Evolutionary conservation across 2,888 invertebrate genomes (phyloP).

Genomic region (Lagria hirta): DNA sequence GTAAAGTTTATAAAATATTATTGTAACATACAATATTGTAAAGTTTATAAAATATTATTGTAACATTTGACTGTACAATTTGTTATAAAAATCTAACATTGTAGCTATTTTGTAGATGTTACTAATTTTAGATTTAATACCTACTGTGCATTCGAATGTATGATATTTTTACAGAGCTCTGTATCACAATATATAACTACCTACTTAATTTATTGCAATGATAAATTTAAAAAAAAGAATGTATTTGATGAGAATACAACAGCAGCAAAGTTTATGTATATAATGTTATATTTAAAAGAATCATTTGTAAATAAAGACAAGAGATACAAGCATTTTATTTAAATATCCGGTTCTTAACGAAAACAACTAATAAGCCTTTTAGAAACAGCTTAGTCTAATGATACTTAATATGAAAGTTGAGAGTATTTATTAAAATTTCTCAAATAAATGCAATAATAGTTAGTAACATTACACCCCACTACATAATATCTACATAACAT

Average conservation of each 20-base stretch:
- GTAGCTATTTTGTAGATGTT: slow-evolving; percentile 41
- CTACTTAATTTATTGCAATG: slow-evolving; percentile 44
- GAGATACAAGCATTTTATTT: slow-evolving; percentile 13
- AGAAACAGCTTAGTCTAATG: no score
- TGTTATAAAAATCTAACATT: slow-evolving; percentile 38
- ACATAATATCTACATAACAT: no score
- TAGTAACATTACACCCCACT: no score
- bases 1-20: slow-evolving; percentile 35
- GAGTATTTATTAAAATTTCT: no score
- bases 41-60: slow-evolving; percentile 37
- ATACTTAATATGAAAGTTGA: no score
- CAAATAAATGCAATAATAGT: no score
- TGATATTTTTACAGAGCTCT: slow-evolving; percentile 45
- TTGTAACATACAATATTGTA: slow-evolving; percentile 41
- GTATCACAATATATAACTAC: slow-evolving; percentile 32
- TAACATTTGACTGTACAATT: slow-evolving; percentile 48
- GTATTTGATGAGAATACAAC: slow-evolving; percentile 42
- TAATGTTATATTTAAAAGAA: slow-evolving; percentile 42
- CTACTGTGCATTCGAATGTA: slow-evolving; percentile 38
- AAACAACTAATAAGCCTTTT: no score
- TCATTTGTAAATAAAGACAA: slow-evolving; percentile 44
- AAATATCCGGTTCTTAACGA: no score
- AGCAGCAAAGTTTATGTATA: slow-evolving; percentile 44
- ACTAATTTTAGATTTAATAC: slow-evolving; percentile 35
- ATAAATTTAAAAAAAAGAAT: slow-evolving; percentile 41